A percentile compares a stretch with the other conserved stretches of the same genome.
phyloP scores from a whole-genome alignment of 2,797 vertebrate genomes.

The Parotocinclus haroldoi region DNA sequence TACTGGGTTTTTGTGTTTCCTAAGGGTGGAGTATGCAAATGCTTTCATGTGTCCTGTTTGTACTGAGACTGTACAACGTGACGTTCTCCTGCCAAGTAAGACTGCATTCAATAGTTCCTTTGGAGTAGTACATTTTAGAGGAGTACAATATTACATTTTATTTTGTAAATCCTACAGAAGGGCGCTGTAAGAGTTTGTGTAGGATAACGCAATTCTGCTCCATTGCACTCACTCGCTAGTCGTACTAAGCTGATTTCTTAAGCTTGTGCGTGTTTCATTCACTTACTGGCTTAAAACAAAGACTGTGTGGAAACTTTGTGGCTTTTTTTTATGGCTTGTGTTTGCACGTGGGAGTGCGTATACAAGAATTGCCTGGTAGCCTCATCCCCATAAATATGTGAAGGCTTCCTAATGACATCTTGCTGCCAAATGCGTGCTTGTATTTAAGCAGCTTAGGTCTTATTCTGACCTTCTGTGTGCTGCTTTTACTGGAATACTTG shows the following conservation, averaged over 20 bases:
- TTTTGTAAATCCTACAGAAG: too few relatives aligned
- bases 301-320: not conserved
- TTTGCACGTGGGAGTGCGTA: not conserved
- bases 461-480: not conserved
- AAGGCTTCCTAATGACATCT: conserved; percentile 29
- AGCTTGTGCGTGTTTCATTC: too few relatives aligned
- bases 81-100: not conserved
- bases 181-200: too few relatives aligned
- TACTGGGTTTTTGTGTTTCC: conserved; percentile 12
- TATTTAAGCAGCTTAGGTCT: not conserved
- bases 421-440: conserved; percentile 23
- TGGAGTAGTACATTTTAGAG: too few relatives aligned
- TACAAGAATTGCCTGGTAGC: conserved; percentile 9
- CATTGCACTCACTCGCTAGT: too few relatives aligned
- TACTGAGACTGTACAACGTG: not conserved
- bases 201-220: too few relatives aligned
- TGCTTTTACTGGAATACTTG: not conserved
- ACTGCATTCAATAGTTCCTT: too few relatives aligned
- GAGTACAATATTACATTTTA: too few relatives aligned
- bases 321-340: not conserved
- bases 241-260: too few relatives aligned
- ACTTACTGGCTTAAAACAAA: too few relatives aligned
- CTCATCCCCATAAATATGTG: conserved; percentile 6
- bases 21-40: conserved; percentile 5
- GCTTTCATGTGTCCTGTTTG: not conserved